These are phyloP conservation scores for Pycnomerus fuliginosus DNA, from an alignment of 2,888 invertebrate species.

Conservation along the genomic window DNA sequence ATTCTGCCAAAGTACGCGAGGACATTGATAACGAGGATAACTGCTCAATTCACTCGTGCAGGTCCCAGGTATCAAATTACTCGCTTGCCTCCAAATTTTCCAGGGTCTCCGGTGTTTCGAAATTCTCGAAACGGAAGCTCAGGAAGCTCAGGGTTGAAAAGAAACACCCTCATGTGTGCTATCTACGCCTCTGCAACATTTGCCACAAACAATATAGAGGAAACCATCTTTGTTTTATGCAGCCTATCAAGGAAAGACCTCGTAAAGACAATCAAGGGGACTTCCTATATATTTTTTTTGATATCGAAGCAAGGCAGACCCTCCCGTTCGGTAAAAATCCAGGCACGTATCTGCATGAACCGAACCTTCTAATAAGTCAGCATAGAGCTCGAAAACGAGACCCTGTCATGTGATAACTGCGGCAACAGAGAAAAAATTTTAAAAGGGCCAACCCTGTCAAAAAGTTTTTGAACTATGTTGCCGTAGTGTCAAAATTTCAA, in stretches of 20 bases:
- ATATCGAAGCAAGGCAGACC: too few relatives aligned
- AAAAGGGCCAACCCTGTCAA: slow-evolving; percentile 5
- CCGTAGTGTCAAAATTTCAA: neutral
- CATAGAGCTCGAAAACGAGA: too few relatives aligned
- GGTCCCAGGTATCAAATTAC: slow-evolving; percentile 11
- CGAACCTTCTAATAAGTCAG: slow-evolving; percentile 9
- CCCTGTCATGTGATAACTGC: neutral
- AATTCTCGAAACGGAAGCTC: slow-evolving; percentile 2
- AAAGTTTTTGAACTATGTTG: slow-evolving; percentile 9
- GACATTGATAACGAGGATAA: too few relatives aligned
- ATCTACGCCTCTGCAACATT: neutral
- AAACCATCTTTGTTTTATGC: too few relatives aligned
- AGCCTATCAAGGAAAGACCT: too few relatives aligned
- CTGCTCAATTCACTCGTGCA: too few relatives aligned
- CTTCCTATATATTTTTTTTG: too few relatives aligned
- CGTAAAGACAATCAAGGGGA: too few relatives aligned
- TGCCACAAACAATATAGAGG: slow-evolving; percentile 7
- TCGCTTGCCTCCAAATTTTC: slow-evolving; percentile 11
- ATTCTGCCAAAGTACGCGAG: too few relatives aligned
- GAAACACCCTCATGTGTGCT: too few relatives aligned
- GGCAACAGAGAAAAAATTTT: neutral
- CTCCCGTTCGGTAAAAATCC: too few relatives aligned
- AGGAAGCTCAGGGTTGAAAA: slow-evolving; percentile 1
- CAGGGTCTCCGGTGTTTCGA: slow-evolving; percentile 4
- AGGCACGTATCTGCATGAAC: too few relatives aligned